Evolutionary conservation across 2,113 vertebrate genomes (phyloP), one percentile per base, ranked within the genome.

Genomic region (Xyliphius kryptos): DNA sequence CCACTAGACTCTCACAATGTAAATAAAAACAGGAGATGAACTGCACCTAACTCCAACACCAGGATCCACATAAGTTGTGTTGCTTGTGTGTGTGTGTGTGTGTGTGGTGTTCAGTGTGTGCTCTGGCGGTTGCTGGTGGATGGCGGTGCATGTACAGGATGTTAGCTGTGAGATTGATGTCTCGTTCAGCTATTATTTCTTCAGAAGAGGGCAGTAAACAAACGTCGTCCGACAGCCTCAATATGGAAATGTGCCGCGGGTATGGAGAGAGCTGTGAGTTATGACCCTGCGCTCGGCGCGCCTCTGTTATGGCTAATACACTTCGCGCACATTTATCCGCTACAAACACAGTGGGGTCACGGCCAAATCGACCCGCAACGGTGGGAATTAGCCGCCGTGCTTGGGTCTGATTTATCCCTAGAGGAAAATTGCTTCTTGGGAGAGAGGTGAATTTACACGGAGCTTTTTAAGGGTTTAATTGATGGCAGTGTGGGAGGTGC

Each of bases 281-380:
- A 86, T 77, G 66, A 65, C 43, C 57, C 17, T 37, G 26, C 32
- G 32, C 38, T 22, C 38, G 32, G 43, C 49, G 57, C 56, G 63
- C 61, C 65, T 68, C 61, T n/a, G 75, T 79, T 81, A 75, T 66
- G 76, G 66, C 70, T 80, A 85, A 86, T 84, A 84, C 81, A 81
- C 76, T 80, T 70, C 52, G 36, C 41, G 63, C 61, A 69, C 63
- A 66, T 67, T 68, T 59, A 74, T 70, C 62, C 64, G 66, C 70
- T 73, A 71, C 67, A 74, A 71, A 55, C 71, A 69, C 71, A 52
- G 66, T 72, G 60, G 74, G 81, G 79, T 84, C 82, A 84, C 77
- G 77, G 81, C 81, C 84, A 86, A 86, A 86, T 84, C 78, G 83
- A 82, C 80, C 82, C 82, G 73, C 83, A 82, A 83, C 82, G 81